Base-by-base conservation (phyloP, 2,113 vertebrate species). In the Vimba vimba region DNA sequence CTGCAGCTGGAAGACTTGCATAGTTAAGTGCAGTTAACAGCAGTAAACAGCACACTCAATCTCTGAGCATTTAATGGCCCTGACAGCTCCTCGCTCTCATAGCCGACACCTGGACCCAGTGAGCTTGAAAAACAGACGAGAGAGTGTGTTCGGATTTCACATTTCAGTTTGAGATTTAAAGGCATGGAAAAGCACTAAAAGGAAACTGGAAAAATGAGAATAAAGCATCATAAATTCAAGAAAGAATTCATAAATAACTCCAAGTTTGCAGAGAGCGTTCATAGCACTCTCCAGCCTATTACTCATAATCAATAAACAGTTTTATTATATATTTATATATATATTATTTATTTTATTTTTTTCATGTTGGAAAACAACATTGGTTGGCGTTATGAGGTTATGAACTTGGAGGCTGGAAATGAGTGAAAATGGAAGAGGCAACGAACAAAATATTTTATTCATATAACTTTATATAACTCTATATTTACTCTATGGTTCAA, bases 1-100 rank as follows among this genome's bases (percentile, higher is more conserved):
- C 47, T 81, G 62, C 23, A 27, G 33, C 43, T 62, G 83, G 33
- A 57, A 68, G 77, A 80, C 33, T 30, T 33, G 33, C 52, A 21
- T 83, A 87, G 77, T 86, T 30, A 45, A 66, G 77, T 62, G 79
- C 50, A 83, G 80, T 75, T 73, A 73, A 87, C 9, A 17, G 86
- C 73, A 84, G 91, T 92, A 93, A 95, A 94, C 92, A 93, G 89
- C 59, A 69, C 93, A 83, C 89, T 94, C 92, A 91, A 93, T 94
- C 93, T 93, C 84, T 55, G 88, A 82, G 85, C 84, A 91, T 93
- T 93, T 90, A 92, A 87, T 66, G 4, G 23, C 79, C n/a, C 80
- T 92, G 93, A 94, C 91, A 93, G 88, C 75, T 85, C 68, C 36
- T 17, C 17, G 55, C 57, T 82, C 79, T 71, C 12, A 68, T 1